phyloP scores from a whole-genome alignment of 2,113 vertebrate genomes.

The Nansenia antarctica region DNA sequence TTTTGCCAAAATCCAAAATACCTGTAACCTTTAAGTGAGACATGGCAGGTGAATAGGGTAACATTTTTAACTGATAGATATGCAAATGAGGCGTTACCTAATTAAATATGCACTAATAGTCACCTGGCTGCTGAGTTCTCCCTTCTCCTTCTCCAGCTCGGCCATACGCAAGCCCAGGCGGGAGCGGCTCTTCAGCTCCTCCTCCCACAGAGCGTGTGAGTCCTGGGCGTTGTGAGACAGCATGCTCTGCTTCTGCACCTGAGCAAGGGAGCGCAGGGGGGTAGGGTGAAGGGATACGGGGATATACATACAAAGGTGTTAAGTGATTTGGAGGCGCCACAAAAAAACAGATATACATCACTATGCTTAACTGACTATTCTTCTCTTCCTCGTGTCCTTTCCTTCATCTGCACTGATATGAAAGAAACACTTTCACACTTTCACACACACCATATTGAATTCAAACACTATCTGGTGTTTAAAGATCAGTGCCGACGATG shows the following conservation, averaged over 20 bases:
- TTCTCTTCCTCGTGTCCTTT: no score
- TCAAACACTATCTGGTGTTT: background rate
- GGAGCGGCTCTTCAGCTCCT: slow-evolving; percentile 81
- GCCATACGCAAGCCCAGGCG: slow-evolving; percentile 78
- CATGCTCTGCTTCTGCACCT: slow-evolving; percentile 81
- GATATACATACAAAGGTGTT: no score
- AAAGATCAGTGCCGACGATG: background rate
- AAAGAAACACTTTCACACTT: no score
- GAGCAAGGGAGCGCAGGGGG: background rate
- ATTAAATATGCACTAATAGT: background rate
- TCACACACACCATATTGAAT: background rate
- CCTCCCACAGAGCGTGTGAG: slow-evolving; percentile 81
- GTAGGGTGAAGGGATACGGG: background rate
- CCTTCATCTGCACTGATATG: no score
- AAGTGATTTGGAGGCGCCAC: no score
- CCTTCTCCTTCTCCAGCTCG: slow-evolving; percentile 80
- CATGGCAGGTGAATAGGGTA: no score
- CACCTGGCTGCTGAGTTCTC: slow-evolving; percentile 76
- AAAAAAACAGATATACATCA: no score
- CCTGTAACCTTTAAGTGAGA: no score
- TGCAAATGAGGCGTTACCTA: no score
- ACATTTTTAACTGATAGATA: no score
- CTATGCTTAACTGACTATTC: no score
- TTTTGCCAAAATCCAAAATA: no score
- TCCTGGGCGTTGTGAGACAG: slow-evolving; percentile 78